Conservation (phyloP, 2,888 invertebrate species). For the Eueremaeus valkanovi region DNA sequence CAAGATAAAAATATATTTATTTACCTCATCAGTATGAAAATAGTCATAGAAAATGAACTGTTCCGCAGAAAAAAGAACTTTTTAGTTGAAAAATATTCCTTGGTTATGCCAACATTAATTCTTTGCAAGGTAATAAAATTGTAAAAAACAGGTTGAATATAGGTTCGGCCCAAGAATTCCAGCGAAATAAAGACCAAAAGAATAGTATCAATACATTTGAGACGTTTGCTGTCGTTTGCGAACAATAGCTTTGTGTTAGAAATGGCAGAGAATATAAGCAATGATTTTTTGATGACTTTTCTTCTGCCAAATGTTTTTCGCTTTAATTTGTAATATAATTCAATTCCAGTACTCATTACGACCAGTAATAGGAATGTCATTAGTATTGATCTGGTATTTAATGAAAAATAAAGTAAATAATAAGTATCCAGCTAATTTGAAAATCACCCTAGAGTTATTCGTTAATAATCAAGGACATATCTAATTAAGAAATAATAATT, state of each 20-base stretch:
- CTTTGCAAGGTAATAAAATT: conserved; percentile 31
- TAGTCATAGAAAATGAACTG: conserved; percentile 31
- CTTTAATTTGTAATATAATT: conserved; percentile 15
- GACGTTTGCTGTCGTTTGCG: neutral
- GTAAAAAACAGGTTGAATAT: conserved; percentile 38
- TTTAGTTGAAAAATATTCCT: conserved; percentile 32
- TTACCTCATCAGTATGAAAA: conserved; percentile 33
- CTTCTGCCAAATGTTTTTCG: neutral
- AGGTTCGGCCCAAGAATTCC: conserved; percentile 37
- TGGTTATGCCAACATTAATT: conserved; percentile 11
- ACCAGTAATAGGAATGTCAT: conserved; percentile 25
- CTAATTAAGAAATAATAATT: too few relatives aligned
- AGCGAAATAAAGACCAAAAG: conserved; percentile 5
- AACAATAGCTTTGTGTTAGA: conserved; percentile 35
- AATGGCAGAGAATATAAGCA: conserved; percentile 36
- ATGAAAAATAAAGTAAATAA: too few relatives aligned
- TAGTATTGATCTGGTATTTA: conserved; percentile 24
- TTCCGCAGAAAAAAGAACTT: conserved; percentile 38
- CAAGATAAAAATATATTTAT: too few relatives aligned
- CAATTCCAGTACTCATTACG: conserved; percentile 6
- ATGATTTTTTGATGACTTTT: conserved; percentile 19
- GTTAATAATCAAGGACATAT: too few relatives aligned
- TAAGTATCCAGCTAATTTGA: too few relatives aligned
- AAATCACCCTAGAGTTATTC: too few relatives aligned
- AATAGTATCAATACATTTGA: conserved; percentile 29